A percentile compares a stretch with the other conserved stretches of the same genome.
Evolutionary conservation across 1,140 invertebrate species (phyloP).

Genomic region (Heliconius nattereri): DNA sequence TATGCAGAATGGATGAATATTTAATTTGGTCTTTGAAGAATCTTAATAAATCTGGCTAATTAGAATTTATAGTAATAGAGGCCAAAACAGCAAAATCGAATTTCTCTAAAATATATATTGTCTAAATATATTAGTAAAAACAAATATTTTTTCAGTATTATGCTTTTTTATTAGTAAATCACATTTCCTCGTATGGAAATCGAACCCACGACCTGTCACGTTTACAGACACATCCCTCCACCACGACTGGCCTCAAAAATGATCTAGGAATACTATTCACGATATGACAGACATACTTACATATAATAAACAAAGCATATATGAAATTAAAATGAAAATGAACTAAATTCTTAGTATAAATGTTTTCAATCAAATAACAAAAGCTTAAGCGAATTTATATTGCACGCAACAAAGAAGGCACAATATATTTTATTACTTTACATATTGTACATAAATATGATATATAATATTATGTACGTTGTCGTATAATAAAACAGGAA

Average conservation of each 20-base stretch:
- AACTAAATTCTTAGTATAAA: not conserved
- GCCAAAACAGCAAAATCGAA: no score
- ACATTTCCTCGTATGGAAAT: no score
- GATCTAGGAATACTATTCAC: no score
- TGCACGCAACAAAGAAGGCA: not conserved
- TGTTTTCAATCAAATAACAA: not conserved
- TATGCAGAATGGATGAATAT: slow-evolving; percentile 3
- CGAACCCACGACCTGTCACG: no score
- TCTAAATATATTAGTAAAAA: no score
- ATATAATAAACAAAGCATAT: not conserved
- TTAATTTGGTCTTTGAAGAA: not conserved
- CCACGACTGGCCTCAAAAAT: no score
- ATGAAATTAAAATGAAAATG: not conserved
- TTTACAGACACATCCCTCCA: no score
- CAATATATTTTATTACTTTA: not conserved
- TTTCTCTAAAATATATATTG: no score
- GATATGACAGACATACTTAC: not conserved
- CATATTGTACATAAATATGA: not conserved
- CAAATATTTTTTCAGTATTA: no score
- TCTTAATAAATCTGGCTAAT: not conserved
- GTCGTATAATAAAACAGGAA: not conserved
- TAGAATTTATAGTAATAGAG: not conserved
- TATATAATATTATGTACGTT: not conserved
- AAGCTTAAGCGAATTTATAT: not conserved
- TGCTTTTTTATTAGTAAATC: no score